These are phyloP conservation scores for Anisognathus igniventris DNA, from an alignment of 2,797 vertebrate species.

Conservation along the genomic window DNA sequence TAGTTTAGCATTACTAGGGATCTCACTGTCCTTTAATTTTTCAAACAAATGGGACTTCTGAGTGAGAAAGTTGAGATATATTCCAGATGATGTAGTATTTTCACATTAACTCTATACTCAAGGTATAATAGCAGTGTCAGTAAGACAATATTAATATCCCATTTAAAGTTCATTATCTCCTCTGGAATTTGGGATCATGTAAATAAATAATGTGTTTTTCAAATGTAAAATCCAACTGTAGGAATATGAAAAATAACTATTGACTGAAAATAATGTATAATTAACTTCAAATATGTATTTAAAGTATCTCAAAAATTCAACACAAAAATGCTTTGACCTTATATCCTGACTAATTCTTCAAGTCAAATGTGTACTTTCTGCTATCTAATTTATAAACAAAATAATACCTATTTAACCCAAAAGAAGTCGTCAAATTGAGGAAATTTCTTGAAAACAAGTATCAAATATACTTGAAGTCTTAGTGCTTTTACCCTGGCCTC, in stretches of 20 bases:
- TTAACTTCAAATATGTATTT: background rate
- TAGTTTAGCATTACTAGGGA: background rate
- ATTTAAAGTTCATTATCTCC: slow-evolving; percentile 2
- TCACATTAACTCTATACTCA: background rate
- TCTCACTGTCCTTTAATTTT: background rate
- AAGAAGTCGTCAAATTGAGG: background rate
- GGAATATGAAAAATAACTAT: slow-evolving; percentile 9
- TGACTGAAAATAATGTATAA: background rate
- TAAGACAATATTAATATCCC: background rate
- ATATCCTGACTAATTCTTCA: background rate
- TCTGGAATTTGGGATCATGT: background rate
- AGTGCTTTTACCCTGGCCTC: background rate
- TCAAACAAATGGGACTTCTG: slow-evolving; percentile 18
- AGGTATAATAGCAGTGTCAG: background rate
- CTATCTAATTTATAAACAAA: slow-evolving; percentile 13
- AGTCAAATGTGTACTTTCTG: background rate
- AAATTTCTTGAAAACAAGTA: background rate
- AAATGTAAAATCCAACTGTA: slow-evolving; percentile 23
- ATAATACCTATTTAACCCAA: background rate
- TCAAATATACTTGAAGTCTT: background rate
- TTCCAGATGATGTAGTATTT: background rate
- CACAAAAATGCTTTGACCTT: background rate
- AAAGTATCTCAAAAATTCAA: slow-evolving; percentile 17
- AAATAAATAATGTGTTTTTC: slow-evolving; percentile 21
- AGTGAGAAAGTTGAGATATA: background rate